Percentiles rank a stretch among this genome's conserved stretches.
These are phyloP conservation scores for Oxygymnocypris stewartii DNA, from an alignment of 2,113 vertebrate genomes.

Conservation along the genomic window DNA sequence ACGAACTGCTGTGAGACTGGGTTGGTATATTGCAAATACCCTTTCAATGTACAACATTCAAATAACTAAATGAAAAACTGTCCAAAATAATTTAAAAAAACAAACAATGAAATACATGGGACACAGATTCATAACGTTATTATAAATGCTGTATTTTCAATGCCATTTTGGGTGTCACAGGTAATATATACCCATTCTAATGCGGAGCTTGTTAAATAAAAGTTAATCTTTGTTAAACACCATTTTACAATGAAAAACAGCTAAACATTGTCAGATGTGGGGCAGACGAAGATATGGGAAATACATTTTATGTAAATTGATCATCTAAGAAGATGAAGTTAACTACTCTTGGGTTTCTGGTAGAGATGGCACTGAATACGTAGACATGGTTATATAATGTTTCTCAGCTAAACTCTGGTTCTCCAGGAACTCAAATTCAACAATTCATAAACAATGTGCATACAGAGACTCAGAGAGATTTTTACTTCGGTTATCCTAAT, in stretches of 20 bases:
- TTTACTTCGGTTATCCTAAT: neutral
- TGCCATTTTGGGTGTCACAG: neutral
- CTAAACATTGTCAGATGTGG: neutral
- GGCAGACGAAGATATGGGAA: neutral
- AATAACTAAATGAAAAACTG: neutral
- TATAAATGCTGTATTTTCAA: neutral
- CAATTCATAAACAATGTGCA: neutral
- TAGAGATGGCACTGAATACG: neutral
- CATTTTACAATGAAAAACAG: neutral
- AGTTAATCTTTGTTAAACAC: neutral
- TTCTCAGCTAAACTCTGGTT: neutral
- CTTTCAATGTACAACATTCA: neutral
- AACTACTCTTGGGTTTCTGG: neutral
- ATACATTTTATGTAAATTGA: neutral
- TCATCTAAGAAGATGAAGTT: neutral
- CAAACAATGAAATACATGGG: neutral
- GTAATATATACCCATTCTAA: too few species aligned
- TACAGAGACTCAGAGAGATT: neutral
- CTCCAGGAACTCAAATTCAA: neutral
- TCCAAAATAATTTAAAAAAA: neutral
- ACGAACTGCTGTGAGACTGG: too few species aligned
- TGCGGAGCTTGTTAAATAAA: too few species aligned
- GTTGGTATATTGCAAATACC: too few species aligned
- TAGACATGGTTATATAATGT: too few species aligned
- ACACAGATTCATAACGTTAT: neutral